phyloP scores from a whole-genome alignment of 1,140 invertebrate species.

The Dicyema japonicum region DNA sequence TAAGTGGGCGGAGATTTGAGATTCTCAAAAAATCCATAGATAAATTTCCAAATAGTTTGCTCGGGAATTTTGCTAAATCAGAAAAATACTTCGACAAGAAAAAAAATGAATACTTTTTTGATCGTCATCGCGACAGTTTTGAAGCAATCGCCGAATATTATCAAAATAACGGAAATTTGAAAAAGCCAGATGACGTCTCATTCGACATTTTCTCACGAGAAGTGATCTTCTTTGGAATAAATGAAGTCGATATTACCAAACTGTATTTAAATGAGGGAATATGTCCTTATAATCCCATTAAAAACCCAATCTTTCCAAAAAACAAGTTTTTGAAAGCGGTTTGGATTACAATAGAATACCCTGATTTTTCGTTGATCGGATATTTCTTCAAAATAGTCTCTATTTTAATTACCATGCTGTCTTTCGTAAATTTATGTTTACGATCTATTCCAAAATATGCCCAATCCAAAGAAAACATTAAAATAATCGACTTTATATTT shows the following conservation, averaged over 20 bases:
- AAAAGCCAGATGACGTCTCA: slow-evolving; percentile 12
- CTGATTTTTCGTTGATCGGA: slow-evolving; percentile 12
- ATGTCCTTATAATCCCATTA: not conserved
- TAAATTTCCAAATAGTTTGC: slow-evolving; percentile 77
- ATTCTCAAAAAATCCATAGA: too few species aligned
- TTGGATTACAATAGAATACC: slow-evolving; percentile 19
- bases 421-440: too few species aligned
- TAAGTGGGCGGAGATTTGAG: slow-evolving; percentile 85
- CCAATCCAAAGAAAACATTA: too few species aligned
- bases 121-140: slow-evolving; percentile 17
- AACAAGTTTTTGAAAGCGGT: slow-evolving; percentile 10
- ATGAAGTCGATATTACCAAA: slow-evolving; percentile 2
- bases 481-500: too few species aligned
- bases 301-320: slow-evolving; percentile 8
- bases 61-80: slow-evolving; percentile 31
- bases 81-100: slow-evolving; percentile 13
- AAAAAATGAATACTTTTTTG: slow-evolving; percentile 18
- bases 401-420: slow-evolving; percentile 14
- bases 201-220: slow-evolving; percentile 17
- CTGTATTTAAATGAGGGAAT: not conserved
- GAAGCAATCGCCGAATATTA: slow-evolving; percentile 18
- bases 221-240: slow-evolving; percentile 17
- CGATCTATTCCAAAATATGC: too few species aligned
- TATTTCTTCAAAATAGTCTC: slow-evolving; percentile 14
- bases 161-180: slow-evolving; percentile 13